phyloP scores from a whole-genome alignment of 2,888 invertebrate genomes.

The Chorisops tibialis region DNA sequence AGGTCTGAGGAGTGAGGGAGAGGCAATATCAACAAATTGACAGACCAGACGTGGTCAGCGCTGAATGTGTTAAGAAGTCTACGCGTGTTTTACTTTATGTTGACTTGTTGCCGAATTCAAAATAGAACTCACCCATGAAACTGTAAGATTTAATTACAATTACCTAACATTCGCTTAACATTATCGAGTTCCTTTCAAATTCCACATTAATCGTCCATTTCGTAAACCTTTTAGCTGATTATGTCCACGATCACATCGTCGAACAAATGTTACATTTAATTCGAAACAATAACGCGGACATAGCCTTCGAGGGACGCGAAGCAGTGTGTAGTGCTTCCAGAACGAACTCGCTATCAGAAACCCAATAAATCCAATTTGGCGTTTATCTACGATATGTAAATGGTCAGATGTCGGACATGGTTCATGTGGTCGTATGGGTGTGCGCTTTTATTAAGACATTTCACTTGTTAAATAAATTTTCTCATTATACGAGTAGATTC shows the following conservation, averaged over 20 bases:
- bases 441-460: slow-evolving; percentile 29
- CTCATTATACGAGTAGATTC: neutral
- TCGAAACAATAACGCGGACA: neutral
- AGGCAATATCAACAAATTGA: too few relatives aligned
- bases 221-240: neutral
- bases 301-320: neutral
- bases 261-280: slow-evolving; percentile 5
- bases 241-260: neutral
- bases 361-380: slow-evolving; percentile 7
- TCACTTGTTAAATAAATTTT: slow-evolving; percentile 25
- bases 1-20: too few relatives aligned
- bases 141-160: too few relatives aligned
- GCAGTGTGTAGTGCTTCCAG: neutral
- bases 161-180: too few relatives aligned
- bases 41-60: too few relatives aligned
- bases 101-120: too few relatives aligned
- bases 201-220: too few relatives aligned
- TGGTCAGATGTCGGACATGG: slow-evolving; percentile 26
- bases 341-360: slow-evolving; percentile 3
- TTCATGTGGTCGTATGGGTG: slow-evolving; percentile 23
- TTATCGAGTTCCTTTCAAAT: too few relatives aligned
- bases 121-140: too few relatives aligned
- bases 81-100: too few relatives aligned
- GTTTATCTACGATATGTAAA: slow-evolving; percentile 23
- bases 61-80: too few relatives aligned